These are phyloP conservation scores for Calliscelio sp. DNA, from an alignment of 2,888 invertebrate genomes.

Conservation along the genomic window DNA sequence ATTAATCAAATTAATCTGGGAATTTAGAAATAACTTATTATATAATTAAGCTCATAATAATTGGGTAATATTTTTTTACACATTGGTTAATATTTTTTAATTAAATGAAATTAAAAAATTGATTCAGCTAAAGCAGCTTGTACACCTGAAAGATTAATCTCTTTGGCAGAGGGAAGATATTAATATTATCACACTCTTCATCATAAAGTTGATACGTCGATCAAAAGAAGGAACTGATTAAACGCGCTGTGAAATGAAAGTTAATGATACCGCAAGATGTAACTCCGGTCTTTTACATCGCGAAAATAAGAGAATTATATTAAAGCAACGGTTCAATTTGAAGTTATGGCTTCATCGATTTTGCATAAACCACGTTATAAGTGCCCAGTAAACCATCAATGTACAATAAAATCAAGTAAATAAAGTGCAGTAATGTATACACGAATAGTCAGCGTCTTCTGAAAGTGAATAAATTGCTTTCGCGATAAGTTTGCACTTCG, in stretches of 20 bases:
- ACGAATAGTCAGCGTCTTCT: no score
- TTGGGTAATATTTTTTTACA: no score
- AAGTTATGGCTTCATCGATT: conserved; percentile 46
- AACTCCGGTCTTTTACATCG: neutral
- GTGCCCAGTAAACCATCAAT: conserved; percentile 43
- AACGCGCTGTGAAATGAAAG: conserved; percentile 9
- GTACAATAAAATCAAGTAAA: conserved; percentile 55
- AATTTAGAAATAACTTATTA: no score
- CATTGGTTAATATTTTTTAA: no score
- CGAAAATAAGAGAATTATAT: neutral
- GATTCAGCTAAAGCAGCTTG: neutral
- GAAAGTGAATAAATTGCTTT: no score
- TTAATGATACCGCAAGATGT: conserved; percentile 10
- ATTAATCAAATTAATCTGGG: no score
- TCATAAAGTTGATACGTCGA: conserved; percentile 11
- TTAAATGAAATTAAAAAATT: no score
- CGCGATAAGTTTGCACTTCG: no score
- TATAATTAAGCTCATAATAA: no score
- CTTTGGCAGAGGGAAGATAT: neutral
- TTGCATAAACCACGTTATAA: conserved; percentile 50
- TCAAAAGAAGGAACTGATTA: conserved; percentile 34
- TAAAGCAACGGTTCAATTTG: conserved; percentile 22
- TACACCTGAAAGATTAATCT: neutral
- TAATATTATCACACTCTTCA: neutral
- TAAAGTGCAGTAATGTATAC: conserved; percentile 51